A percentile compares a stretch with the other conserved stretches of the same genome.
phyloP scores from a whole-genome alignment of 2,113 vertebrate species.

The Erythrocercus mccallii region DNA sequence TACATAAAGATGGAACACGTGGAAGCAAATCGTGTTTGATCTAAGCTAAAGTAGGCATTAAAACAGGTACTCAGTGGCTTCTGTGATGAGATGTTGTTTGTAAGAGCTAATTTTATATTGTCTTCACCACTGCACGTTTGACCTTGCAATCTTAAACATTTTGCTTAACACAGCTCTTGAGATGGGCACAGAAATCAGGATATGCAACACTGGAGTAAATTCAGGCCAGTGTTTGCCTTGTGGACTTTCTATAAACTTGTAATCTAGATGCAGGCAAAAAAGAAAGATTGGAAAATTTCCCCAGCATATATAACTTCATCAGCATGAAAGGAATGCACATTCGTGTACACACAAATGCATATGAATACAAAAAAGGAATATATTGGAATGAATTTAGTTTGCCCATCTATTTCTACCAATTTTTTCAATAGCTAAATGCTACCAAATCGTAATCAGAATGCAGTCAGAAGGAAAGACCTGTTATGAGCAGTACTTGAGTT shows the following conservation, averaged over 20 bases:
- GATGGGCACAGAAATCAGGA: not conserved
- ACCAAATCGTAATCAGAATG: not conserved
- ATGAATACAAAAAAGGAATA: not conserved
- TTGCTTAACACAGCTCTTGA: not conserved
- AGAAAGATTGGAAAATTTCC: not conserved
- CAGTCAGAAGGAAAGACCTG: not conserved
- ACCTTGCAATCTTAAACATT: not conserved
- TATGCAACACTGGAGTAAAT: not conserved
- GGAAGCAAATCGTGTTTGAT: not conserved
- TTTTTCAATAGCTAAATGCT: not conserved
- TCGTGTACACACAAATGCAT: accelerated
- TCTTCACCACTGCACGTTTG: not conserved
- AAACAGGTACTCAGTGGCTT: not conserved
- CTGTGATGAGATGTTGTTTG: not conserved
- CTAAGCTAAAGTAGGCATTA: not conserved
- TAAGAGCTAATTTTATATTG: not conserved
- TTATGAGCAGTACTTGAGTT: not conserved
- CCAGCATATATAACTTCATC: not conserved
- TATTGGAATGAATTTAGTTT: not conserved
- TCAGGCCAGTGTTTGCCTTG: not conserved
- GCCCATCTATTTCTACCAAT: not conserved
- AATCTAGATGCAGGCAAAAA: not conserved
- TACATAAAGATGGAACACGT: not conserved
- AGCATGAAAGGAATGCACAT: not conserved
- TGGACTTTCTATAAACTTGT: not conserved